Conservation (phyloP, 2,888 invertebrate species). For the Eugnorisma glareosa region DNA sequence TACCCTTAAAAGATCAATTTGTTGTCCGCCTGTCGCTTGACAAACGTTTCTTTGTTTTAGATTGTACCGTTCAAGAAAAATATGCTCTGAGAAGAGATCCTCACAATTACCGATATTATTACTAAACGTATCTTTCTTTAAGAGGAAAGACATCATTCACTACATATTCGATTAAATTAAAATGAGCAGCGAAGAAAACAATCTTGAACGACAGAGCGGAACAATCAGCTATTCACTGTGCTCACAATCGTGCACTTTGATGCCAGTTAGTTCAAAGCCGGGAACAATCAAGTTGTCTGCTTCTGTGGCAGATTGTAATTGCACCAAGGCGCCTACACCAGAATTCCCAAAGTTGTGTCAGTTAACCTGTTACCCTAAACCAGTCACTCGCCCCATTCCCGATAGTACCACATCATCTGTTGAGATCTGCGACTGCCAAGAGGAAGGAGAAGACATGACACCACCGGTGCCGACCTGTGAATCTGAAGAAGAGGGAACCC, state of each 20-base stretch:
- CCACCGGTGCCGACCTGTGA: neutral
- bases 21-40: neutral
- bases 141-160: neutral
- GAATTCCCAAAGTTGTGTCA: neutral
- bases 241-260: conserved; percentile 4
- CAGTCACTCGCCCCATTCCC: neutral
- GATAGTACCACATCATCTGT: neutral
- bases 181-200: conserved; percentile 7
- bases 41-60: conserved; percentile 28
- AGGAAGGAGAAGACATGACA: neutral
- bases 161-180: neutral
- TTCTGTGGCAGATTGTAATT: conserved; percentile 1
- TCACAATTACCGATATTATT: conserved; percentile 26
- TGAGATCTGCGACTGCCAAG: neutral
- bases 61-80: neutral
- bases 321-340: neutral
- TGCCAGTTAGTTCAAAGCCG: conserved; percentile 2
- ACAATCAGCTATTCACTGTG: neutral
- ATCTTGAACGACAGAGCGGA: neutral
- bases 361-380: neutral
- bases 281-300: conserved; percentile 10
- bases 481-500: conserved; percentile 15
- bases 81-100: conserved; percentile 3
- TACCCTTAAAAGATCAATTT: neutral
- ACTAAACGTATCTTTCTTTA: conserved; percentile 1